phyloP scores from a whole-genome alignment of 2,888 invertebrate species.

The Cantharis nigra region DNA sequence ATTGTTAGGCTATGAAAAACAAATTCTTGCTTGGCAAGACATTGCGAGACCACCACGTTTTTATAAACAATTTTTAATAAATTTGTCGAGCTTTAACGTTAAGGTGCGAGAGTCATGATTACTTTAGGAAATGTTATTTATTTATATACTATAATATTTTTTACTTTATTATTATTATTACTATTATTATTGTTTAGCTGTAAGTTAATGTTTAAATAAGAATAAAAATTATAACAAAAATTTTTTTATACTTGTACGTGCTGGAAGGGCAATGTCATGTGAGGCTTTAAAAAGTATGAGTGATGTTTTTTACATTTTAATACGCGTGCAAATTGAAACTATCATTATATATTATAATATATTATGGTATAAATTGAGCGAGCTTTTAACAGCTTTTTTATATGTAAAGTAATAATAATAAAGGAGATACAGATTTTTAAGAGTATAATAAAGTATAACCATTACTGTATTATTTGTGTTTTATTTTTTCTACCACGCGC shows the following conservation, averaged over 20 bases:
- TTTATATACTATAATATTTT: conserved; percentile 21
- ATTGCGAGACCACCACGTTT: conserved; percentile 25
- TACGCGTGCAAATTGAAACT: conserved; percentile 54
- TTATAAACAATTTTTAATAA: conserved; percentile 4
- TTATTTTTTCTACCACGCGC: not conserved
- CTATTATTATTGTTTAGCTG: conserved; percentile 28
- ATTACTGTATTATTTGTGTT: conserved; percentile 48
- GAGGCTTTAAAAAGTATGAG: conserved; percentile 44
- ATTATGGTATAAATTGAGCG: conserved; percentile 56
- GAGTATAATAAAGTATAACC: conserved; percentile 56
- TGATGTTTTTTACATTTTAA: conserved; percentile 50
- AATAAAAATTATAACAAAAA: not conserved
- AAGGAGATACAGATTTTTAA: conserved; percentile 57
- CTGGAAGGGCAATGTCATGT: conserved; percentile 27
- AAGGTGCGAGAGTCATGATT: conserved; percentile 22
- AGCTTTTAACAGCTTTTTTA: conserved; percentile 59
- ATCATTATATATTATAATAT: conserved; percentile 43
- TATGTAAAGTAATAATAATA: conserved; percentile 56
- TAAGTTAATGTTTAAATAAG: conserved; percentile 13
- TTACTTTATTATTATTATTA: conserved; percentile 21
- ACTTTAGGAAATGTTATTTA: conserved; percentile 29
- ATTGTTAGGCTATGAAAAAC: conserved; percentile 50
- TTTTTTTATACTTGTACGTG: conserved; percentile 16
- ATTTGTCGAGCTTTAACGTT: conserved; percentile 25
- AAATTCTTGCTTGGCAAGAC: conserved; percentile 36